These are phyloP conservation scores for Trachelus tabidus DNA, from an alignment of 2,888 invertebrate species.

Conservation along the genomic window DNA sequence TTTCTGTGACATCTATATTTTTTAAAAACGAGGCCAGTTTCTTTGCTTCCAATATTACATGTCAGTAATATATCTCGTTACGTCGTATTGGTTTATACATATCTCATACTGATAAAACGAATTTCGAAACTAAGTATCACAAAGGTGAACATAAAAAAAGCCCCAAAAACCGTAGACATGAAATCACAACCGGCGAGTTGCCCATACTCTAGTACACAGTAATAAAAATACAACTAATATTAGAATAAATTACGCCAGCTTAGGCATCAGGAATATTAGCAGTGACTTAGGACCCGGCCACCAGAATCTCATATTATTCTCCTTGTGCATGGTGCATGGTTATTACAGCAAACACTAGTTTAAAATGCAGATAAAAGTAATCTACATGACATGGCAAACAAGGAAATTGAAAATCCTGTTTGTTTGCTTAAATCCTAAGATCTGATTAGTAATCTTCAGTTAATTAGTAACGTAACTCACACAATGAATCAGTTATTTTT, in stretches of 20 bases:
- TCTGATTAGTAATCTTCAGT: background rate
- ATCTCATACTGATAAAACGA: background rate
- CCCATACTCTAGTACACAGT: constrained; percentile 40
- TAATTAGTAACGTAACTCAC: background rate
- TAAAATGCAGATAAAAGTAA: background rate
- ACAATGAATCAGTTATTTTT: background rate
- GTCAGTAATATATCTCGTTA: background rate
- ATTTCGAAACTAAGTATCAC: background rate
- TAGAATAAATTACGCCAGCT: constrained; percentile 46
- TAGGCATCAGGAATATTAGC: constrained; percentile 47
- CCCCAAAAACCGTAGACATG: background rate
- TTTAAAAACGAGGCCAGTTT: background rate
- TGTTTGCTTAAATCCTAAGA: background rate
- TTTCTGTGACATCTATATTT: background rate
- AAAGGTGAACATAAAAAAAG: background rate
- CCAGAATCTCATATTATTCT: constrained; percentile 28
- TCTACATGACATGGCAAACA: background rate
- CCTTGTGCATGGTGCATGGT: constrained; percentile 1
- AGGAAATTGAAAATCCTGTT: background rate
- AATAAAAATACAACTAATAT: constrained; percentile 46
- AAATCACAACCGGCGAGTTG: constrained; percentile 57
- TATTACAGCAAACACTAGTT: background rate
- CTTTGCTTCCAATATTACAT: background rate
- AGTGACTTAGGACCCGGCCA: constrained; percentile 26
- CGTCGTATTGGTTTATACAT: background rate